Percentiles rank a stretch among this genome's conserved stretches.
Conservation (phyloP, 2,113 vertebrate species). For the Ictalurus furcatus region DNA sequence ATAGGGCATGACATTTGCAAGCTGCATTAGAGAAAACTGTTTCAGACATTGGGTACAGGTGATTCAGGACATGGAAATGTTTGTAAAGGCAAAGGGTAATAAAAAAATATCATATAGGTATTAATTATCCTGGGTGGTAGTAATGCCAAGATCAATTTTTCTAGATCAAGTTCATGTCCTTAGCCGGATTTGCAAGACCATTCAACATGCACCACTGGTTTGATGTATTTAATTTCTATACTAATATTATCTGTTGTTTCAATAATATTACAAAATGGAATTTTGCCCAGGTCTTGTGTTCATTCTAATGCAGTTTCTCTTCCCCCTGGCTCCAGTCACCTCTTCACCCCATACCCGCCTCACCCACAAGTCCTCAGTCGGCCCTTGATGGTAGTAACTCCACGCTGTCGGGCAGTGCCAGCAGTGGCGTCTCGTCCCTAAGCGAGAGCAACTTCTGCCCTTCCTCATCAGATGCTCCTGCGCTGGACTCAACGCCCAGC, state of each 20-base stretch:
- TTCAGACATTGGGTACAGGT: neutral
- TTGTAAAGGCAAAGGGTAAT: neutral
- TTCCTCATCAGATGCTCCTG: slow-evolving; percentile 83
- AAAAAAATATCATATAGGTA: neutral
- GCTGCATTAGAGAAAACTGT: slow-evolving; percentile 15
- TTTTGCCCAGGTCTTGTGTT: neutral
- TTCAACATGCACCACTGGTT: neutral
- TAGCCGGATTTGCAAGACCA: neutral
- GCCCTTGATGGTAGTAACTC: slow-evolving; percentile 95
- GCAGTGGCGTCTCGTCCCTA: slow-evolving; percentile 92
- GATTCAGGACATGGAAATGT: neutral
- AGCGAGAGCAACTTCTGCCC: slow-evolving; percentile 93
- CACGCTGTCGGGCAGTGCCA: slow-evolving; percentile 92
- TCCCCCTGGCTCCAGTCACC: slow-evolving; percentile 76
- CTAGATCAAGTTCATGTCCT: neutral
- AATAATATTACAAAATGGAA: neutral
- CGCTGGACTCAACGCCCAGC: slow-evolving; percentile 86
- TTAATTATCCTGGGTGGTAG: neutral
- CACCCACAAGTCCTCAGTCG: slow-evolving; percentile 93
- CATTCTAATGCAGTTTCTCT: neutral
- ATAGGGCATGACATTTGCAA: slow-evolving; percentile 26
- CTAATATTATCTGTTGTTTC: neutral
- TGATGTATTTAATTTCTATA: neutral
- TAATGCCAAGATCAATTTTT: neutral
- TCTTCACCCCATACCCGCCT: slow-evolving; percentile 93